Evolutionary conservation across 1,140 invertebrate species (phyloP).

Genomic region (Lethrus apterus): DNA sequence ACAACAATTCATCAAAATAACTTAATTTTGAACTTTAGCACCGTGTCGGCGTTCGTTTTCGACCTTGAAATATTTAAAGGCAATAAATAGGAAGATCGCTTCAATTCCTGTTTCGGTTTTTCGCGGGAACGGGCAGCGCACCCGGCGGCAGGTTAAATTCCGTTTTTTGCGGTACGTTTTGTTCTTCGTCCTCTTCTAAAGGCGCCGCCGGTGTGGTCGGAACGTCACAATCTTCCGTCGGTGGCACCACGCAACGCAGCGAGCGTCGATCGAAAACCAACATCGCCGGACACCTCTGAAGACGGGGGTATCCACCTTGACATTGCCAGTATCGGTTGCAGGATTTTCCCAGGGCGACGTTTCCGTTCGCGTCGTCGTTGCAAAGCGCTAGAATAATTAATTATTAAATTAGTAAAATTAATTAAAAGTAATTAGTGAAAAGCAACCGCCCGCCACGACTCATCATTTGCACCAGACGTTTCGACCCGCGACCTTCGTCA

Average conservation of each 20-base stretch:
- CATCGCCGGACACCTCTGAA: conserved; percentile 84
- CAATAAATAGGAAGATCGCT: no score
- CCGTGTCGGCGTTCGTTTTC: no score
- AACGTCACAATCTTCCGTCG: conserved; percentile 79
- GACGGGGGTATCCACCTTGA: conserved; percentile 83
- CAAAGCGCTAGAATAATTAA: conserved; percentile 64
- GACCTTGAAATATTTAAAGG: no score
- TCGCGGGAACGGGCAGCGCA: conserved; percentile 34
- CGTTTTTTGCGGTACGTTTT: conserved; percentile 24
- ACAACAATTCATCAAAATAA: no score
- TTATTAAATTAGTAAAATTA: neutral
- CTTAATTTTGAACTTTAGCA: no score
- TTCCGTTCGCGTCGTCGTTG: conserved; percentile 71
- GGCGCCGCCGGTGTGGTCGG: conserved; percentile 64
- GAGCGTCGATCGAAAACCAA: conserved; percentile 80
- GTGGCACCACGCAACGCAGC: conserved; percentile 76
- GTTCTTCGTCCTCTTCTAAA: conserved; percentile 43
- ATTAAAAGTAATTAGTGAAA: no score
- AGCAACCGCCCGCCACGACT: no score
- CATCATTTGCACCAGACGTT: no score
- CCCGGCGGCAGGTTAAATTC: conserved; percentile 37
- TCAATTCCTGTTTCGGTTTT: conserved; percentile 34
- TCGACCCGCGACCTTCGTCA: no score
- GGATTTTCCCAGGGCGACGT: conserved; percentile 72
- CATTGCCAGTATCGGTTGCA: conserved; percentile 92